phyloP scores from a whole-genome alignment of 2,797 vertebrate species.

The Lutjanus argentimaculatus region DNA sequence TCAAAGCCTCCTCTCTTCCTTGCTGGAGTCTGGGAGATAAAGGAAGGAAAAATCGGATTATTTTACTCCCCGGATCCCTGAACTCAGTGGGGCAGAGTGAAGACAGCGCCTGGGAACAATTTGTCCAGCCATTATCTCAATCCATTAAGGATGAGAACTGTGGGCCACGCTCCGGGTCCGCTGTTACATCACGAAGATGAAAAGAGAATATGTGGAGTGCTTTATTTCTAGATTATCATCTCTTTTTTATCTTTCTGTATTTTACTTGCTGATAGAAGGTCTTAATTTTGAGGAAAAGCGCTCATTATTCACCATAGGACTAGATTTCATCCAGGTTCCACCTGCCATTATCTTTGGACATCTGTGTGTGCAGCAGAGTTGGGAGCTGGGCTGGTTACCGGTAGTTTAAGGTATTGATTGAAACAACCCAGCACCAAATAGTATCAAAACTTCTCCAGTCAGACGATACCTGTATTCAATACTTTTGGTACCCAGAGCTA shows the following conservation, averaged over 20 bases:
- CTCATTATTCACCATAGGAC: constrained; percentile 18
- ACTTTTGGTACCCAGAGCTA: too few species aligned
- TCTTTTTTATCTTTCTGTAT: constrained; percentile 43
- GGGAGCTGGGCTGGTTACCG: too few species aligned
- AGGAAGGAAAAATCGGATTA: constrained; percentile 86
- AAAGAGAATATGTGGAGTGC: constrained; percentile 71
- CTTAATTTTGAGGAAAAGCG: constrained; percentile 34
- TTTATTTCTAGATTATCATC: constrained; percentile 61
- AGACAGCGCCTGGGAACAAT: constrained; percentile 87
- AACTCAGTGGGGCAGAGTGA: constrained; percentile 78
- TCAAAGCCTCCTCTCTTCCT: constrained; percentile 83
- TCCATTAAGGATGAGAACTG: constrained; percentile 84
- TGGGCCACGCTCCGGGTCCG: constrained; percentile 74
- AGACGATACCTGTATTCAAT: too few species aligned
- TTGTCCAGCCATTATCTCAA: constrained; percentile 85
- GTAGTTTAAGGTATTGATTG: too few species aligned
- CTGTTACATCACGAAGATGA: constrained; percentile 73
- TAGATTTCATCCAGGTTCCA: constrained; percentile 22
- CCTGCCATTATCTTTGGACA: constrained; percentile 16
- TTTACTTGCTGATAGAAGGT: constrained; percentile 42
- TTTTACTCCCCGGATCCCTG: constrained; percentile 84
- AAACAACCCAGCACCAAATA: too few species aligned
- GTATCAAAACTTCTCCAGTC: too few species aligned
- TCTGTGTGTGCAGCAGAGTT: background rate
- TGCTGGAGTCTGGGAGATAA: constrained; percentile 82